phyloP scores from a whole-genome alignment of 2,888 invertebrate genomes.

The Lepeophtheirus nordmannii region DNA sequence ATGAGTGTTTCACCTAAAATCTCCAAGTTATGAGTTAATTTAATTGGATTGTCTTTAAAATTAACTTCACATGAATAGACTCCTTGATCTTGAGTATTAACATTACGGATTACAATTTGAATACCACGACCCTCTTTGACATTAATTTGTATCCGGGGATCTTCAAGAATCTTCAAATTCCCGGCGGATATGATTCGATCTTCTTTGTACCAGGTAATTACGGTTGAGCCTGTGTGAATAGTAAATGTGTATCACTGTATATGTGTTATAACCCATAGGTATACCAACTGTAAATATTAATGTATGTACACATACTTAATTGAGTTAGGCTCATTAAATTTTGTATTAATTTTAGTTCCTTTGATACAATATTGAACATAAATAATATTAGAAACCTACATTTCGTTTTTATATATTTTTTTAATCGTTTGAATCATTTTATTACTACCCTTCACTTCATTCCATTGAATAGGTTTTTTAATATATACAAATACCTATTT shows the following conservation, averaged over 20 bases:
- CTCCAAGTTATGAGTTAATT: slow-evolving; percentile 6
- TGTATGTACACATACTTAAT: too few relatives aligned
- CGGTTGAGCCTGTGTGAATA: background rate
- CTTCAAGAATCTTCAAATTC: slow-evolving; percentile 16
- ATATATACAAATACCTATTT: too few relatives aligned
- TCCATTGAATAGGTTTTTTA: too few relatives aligned
- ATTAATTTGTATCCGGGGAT: slow-evolving; percentile 3
- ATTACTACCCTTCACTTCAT: too few relatives aligned
- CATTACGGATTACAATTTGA: background rate
- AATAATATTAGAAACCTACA: background rate
- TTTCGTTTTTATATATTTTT: too few relatives aligned
- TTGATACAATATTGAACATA: too few relatives aligned
- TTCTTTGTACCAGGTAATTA: slow-evolving; percentile 17
- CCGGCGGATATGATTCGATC: slow-evolving; percentile 13
- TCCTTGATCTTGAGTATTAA: slow-evolving; percentile 1
- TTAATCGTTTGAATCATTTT: too few relatives aligned
- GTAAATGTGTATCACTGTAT: background rate
- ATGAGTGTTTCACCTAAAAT: background rate
- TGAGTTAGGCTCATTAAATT: too few relatives aligned
- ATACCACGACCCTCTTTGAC: background rate
- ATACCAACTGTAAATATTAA: too few relatives aligned
- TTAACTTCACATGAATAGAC: slow-evolving; percentile 14
- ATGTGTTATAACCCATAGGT: background rate
- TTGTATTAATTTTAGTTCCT: too few relatives aligned
- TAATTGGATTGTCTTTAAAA: slow-evolving; percentile 8